These are phyloP conservation scores for Chloebia gouldiae DNA, from an alignment of 2,113 vertebrate genomes.

Conservation along the genomic window DNA sequence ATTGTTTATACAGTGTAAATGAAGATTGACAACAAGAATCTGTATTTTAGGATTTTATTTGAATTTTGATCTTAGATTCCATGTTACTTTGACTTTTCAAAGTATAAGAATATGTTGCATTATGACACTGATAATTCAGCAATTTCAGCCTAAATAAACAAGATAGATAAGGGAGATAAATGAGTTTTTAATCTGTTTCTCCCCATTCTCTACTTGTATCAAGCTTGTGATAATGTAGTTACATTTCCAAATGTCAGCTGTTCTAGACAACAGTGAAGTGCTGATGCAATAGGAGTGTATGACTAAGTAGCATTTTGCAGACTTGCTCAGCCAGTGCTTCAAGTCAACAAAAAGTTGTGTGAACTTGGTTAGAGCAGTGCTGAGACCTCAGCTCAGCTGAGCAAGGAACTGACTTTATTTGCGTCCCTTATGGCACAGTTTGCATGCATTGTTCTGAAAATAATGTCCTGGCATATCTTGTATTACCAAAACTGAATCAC, in stretches of 20 bases:
- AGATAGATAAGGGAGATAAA: no score
- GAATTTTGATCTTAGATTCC: background rate
- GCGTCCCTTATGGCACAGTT: background rate
- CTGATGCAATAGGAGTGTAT: background rate
- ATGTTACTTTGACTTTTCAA: background rate
- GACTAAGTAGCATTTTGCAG: background rate
- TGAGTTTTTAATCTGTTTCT: background rate
- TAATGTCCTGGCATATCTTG: background rate
- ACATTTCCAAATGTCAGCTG: background rate
- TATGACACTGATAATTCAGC: background rate
- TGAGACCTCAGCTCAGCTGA: background rate
- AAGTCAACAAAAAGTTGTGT: background rate
- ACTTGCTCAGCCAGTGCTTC: slow-evolving; percentile 37
- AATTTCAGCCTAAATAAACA: background rate
- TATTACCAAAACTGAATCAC: background rate
- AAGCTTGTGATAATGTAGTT: background rate
- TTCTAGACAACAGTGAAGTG: background rate
- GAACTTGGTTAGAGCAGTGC: background rate
- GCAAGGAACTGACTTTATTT: background rate
- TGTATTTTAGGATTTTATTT: background rate
- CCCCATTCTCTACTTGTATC: background rate
- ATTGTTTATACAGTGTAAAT: background rate
- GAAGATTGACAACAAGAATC: background rate
- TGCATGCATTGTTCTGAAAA: background rate
- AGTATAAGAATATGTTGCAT: background rate